Percentiles rank a stretch among this genome's conserved stretches.
phyloP scores from a whole-genome alignment of 2,113 vertebrate species.

The Pomatostomus ruficeps region DNA sequence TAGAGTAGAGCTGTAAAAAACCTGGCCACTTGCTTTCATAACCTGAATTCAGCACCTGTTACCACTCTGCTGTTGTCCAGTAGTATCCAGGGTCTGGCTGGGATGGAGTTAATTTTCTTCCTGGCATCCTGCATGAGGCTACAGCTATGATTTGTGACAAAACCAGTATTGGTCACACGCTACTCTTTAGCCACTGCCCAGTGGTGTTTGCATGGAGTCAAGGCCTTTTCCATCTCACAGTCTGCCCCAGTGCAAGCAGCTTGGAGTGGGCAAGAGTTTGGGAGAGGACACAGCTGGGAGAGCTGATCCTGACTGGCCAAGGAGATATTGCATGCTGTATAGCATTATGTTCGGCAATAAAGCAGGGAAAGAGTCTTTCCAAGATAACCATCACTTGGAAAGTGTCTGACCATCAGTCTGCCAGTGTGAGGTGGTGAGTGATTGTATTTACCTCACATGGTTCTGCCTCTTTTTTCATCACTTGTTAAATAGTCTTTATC shows the following conservation, averaged over 20 bases:
- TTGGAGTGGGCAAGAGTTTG: background rate
- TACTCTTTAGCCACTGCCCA: background rate
- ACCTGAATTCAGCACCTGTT: background rate
- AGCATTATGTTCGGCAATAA: background rate
- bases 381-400: background rate
- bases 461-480: background rate
- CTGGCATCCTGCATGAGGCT: background rate
- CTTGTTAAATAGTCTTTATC: background rate
- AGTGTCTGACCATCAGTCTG: background rate
- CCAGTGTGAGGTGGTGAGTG: background rate
- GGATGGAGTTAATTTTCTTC: background rate
- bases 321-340: background rate
- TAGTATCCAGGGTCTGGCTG: background rate
- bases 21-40: background rate
- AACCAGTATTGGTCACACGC: background rate
- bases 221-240: background rate
- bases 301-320: background rate
- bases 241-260: background rate
- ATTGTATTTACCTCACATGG: background rate
- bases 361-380: background rate
- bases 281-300: background rate
- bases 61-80: accelerated
- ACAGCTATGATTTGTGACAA: background rate
- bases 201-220: background rate
- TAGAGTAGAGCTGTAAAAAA: background rate